These are phyloP conservation scores for Cryptus viduatorius DNA, from an alignment of 2,888 invertebrate species.

Conservation along the genomic window DNA sequence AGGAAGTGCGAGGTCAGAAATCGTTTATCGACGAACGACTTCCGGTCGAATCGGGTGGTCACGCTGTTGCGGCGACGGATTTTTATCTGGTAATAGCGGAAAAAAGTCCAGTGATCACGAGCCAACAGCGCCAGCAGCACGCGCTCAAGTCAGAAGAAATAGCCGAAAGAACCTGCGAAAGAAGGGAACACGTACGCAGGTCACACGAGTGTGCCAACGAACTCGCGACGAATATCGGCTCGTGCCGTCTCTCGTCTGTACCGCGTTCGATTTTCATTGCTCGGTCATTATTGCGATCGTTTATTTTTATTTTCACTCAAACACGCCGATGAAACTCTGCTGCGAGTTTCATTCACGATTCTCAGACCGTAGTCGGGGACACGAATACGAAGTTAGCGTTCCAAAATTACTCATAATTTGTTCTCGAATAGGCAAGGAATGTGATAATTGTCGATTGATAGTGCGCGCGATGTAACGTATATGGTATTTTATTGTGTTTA, in stretches of 20 bases:
- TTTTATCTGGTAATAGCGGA: slow-evolving; percentile 10
- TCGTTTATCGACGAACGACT: not conserved
- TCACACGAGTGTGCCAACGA: not conserved
- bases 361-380: not conserved
- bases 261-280: not conserved
- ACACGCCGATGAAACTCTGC: not conserved
- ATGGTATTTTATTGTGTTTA: not conserved
- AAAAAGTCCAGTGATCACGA: not conserved
- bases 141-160: not conserved
- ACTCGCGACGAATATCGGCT: not conserved
- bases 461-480: not conserved
- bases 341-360: not conserved
- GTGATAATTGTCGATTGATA: not conserved
- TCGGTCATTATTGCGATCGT: not conserved
- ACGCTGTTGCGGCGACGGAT: slow-evolving; percentile 12
- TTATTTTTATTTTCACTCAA: not conserved
- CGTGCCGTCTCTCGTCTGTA: not conserved
- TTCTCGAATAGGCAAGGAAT: not conserved
- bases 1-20: not conserved
- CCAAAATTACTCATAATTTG: not conserved
- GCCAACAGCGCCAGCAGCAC: not conserved
- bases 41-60: slow-evolving; percentile 10
- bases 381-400: not conserved
- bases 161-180: slow-evolving; percentile 10
- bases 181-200: slow-evolving; percentile 1